These are phyloP conservation scores for Caenorhabditis virilis DNA, from an alignment of 2,888 invertebrate species.

Conservation along the genomic window DNA sequence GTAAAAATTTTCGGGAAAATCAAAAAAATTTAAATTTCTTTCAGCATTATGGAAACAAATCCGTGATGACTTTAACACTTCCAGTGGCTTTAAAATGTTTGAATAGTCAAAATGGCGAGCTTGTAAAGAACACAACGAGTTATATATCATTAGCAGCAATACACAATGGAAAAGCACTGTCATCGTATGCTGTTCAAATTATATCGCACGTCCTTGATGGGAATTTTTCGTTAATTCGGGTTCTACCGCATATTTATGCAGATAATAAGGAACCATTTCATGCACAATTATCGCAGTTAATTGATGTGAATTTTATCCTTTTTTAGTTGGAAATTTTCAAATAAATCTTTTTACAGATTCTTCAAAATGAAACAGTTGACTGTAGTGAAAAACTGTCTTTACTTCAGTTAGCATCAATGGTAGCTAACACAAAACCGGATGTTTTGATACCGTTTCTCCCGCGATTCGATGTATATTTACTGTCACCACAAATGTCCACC, in stretches of 20 bases:
- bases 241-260: constrained; percentile 86
- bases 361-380: constrained; percentile 75
- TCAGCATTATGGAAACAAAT: constrained; percentile 78
- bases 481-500: constrained; percentile 74
- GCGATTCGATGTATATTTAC: constrained; percentile 81
- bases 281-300: constrained; percentile 82
- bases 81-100: constrained; percentile 79
- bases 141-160: constrained; percentile 90
- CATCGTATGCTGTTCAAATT: constrained; percentile 85
- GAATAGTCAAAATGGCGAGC: constrained; percentile 81
- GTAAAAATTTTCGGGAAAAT: constrained; percentile 72
- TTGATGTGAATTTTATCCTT: constrained; percentile 68
- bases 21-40: constrained; percentile 52
- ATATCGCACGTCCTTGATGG: constrained; percentile 88
- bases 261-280: constrained; percentile 85
- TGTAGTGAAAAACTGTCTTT: constrained; percentile 84
- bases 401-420: constrained; percentile 81
- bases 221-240: constrained; percentile 85
- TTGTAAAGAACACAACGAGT: constrained; percentile 85
- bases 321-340: neutral
- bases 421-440: constrained; percentile 81
- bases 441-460: constrained; percentile 83
- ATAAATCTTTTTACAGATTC: constrained; percentile 16
- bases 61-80: constrained; percentile 82
- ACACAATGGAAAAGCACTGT: constrained; percentile 83